Evolutionary conservation across 2,888 invertebrate species (phyloP).

Genomic region (Zele albiditarsus): DNA sequence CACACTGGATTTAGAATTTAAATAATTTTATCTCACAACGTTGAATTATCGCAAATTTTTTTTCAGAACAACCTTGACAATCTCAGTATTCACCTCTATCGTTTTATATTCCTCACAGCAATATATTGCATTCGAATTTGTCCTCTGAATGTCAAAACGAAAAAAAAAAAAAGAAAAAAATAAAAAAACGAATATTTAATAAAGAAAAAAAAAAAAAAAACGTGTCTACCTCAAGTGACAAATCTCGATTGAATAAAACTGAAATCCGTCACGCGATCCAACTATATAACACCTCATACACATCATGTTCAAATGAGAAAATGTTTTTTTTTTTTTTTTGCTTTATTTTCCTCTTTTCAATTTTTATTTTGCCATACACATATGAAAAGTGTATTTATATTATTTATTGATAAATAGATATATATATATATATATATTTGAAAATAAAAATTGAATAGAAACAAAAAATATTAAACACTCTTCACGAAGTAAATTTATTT

Average conservation of each 20-base stretch:
- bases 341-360: no score
- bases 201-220: not conserved
- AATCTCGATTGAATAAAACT: conserved; percentile 20
- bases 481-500: no score
- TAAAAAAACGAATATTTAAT: no score
- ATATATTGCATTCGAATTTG: not conserved
- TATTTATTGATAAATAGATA: no score
- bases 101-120: not conserved
- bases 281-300: conserved; percentile 22
- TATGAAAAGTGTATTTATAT: no score
- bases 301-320: conserved; percentile 26
- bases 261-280: conserved; percentile 23
- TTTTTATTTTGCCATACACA: no score
- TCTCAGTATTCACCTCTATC: not conserved
- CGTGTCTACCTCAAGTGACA: not conserved
- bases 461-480: no score
- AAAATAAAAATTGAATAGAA: no score
- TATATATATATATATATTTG: no score
- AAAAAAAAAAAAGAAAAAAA: not conserved
- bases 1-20: no score
- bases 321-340: not conserved
- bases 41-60: no score
- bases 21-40: no score
- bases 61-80: not conserved
- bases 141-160: not conserved